Base-by-base conservation (phyloP, 2,113 vertebrate species). In the Abramis brama region DNA sequence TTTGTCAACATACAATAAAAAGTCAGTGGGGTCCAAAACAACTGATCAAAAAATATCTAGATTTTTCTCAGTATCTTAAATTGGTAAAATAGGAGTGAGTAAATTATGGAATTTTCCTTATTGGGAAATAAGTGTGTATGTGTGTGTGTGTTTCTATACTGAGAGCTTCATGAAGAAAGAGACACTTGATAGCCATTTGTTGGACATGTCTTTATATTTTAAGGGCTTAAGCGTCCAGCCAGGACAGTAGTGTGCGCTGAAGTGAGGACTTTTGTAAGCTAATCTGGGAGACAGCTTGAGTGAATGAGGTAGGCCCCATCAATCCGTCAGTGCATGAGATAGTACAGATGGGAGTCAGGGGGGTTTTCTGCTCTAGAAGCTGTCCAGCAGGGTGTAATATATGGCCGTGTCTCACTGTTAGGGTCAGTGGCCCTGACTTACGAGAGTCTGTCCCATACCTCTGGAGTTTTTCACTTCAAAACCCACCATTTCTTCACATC, bases 401-500 rank as follows among this genome's bases (percentile, higher is more conserved):
- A 96, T 95, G 95, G 86, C 94, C 94, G 92, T 92, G 90, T 94
- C 96, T 96, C 95, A 95, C 96, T 96, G 96, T 95, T 96, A 96
- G 96, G 97, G 97, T 97, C 97, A 97, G 94, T 93, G 96, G 95
- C 95, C 96, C 95, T 95, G 95, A 94, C 88, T 97, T 93, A 93
- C 96, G 95, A 94, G 90, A 93, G 89, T 94, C 96, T 98, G 97
- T 97, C 96, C 96, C 94, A 94, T 93, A 95, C 96, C 95, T 97
- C 97, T 99, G 97, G 96, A 97, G 95, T 97, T 97, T 96, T 97
- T 98, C 96, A 98, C 97, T 98, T 98, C 97, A 98, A 97, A 98
- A 97, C 96, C 94, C 83, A 92, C 95, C 95, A 92, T 96, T 86
- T 83, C 96, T 97, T 95, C 93, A 98, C 96, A 99, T 99, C 98